Evolutionary conservation across 92 coral and sea anemone species (phyloP), one percentile per base, ranked within the genome.

Genomic region (Diadumene lineata): DNA sequence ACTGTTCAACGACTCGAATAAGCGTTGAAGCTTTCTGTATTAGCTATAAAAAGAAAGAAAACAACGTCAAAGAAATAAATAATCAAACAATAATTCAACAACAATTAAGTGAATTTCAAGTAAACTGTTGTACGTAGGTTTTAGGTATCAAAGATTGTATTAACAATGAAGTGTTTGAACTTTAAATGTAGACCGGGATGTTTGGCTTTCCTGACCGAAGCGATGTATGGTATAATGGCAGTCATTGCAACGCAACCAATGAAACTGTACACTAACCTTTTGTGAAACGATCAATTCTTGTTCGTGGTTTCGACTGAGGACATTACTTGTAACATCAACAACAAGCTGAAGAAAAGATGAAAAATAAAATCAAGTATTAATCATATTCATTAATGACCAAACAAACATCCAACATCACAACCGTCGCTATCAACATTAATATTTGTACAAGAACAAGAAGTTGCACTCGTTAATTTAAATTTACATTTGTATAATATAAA

Each of bases 211-310:
- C n/a, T n/a, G n/a, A n/a, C n/a, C n/a, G n/a, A n/a, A n/a, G n/a
- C n/a, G n/a, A n/a, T n/a, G n/a, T n/a, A n/a, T n/a, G n/a, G n/a
- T n/a, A n/a, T n/a, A n/a, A n/a, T n/a, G n/a, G n/a, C n/a, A n/a
- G n/a, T n/a, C n/a, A n/a, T n/a, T n/a, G n/a, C n/a, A n/a, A n/a
- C n/a, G n/a, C n/a, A n/a, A n/a, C n/a, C n/a, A n/a, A n/a, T n/a
- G 60, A 16, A 22, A 38, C 48, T 38, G 48, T 38, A 38, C 13
- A 48, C 43, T 64, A 22, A 87, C 92, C 92, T 79, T 87, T 68
- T 87, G 92, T 4, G 88, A 76, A 30, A 87, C 73, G 15, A 87
- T 87, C 8, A 87, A 79, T 50, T 87, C 88, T 38, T 83, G 92
- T 32, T 87, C 88, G 51, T 87, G 79, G 50, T 87, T n/a, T 43